Conservation (phyloP, 2,113 vertebrate species). For the Passer montanus region DNA sequence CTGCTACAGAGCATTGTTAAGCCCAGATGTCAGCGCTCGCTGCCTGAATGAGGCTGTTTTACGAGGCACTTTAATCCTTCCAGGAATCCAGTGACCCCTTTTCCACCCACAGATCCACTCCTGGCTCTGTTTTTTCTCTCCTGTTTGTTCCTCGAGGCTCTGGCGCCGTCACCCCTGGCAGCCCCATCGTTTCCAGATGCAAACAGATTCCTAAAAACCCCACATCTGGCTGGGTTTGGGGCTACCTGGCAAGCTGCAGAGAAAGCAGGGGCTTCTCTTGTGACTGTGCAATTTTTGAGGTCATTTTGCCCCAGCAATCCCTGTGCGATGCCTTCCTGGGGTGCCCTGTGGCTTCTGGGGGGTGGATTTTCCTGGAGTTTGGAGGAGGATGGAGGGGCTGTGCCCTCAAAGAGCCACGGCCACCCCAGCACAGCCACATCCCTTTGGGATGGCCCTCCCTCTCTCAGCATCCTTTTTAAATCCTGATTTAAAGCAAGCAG, state of each 20-base stretch:
- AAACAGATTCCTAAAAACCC: background rate
- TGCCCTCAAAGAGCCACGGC: background rate
- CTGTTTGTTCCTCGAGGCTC: background rate
- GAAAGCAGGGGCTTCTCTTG: background rate
- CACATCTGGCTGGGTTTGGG: background rate
- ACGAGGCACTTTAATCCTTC: conserved; percentile 41
- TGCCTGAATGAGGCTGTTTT: background rate
- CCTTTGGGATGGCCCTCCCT: background rate
- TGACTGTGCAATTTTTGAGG: background rate
- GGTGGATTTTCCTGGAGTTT: background rate
- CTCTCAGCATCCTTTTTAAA: background rate
- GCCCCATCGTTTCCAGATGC: background rate
- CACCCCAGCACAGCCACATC: background rate
- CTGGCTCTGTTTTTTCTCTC: background rate
- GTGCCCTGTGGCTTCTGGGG: background rate
- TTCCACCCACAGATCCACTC: background rate
- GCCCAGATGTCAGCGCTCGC: background rate
- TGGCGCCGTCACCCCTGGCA: background rate
- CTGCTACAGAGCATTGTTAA: background rate
- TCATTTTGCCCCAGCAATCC: background rate
- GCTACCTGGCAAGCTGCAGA: background rate
- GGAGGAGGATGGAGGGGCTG: background rate
- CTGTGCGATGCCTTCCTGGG: background rate
- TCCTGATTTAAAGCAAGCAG: background rate
- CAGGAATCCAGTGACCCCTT: background rate